Conservation (phyloP, 1,140 invertebrate species). For the Leptestheria dahalacensis region DNA sequence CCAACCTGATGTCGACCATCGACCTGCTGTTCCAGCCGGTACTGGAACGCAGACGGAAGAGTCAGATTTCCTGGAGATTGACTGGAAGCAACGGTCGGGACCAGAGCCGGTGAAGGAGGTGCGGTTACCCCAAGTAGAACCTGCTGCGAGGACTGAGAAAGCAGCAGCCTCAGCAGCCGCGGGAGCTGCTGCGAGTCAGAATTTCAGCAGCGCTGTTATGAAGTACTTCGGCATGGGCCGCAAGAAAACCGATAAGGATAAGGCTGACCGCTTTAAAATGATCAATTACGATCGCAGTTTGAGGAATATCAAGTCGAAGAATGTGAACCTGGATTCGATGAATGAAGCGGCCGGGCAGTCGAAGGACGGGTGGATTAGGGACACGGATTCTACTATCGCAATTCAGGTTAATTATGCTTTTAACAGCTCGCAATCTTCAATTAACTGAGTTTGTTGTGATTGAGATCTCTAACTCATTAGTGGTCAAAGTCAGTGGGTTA, state of each 20-base stretch:
- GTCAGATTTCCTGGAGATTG: background rate
- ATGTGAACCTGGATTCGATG: constrained; percentile 25
- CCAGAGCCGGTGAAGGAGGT: too few relatives aligned
- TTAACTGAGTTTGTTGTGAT: too few relatives aligned
- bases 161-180: background rate
- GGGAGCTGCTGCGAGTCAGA: background rate
- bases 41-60: background rate
- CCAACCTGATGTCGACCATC: too few relatives aligned
- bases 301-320: constrained; percentile 63
- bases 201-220: background rate
- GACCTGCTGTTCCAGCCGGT: too few relatives aligned
- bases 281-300: constrained; percentile 76
- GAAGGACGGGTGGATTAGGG: background rate
- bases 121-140: too few relatives aligned
- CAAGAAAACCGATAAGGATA: constrained; percentile 52
- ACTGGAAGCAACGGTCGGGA: constrained; percentile 17
- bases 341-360: constrained; percentile 45
- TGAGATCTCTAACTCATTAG: too few relatives aligned
- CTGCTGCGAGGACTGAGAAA: constrained; percentile 9
- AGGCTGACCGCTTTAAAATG: constrained; percentile 62
- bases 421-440: too few relatives aligned
- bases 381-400: background rate
- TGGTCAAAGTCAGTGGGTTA: too few relatives aligned
- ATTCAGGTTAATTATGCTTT: background rate
- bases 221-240: constrained; percentile 60